These are phyloP conservation scores for Halocynthia aurantium DNA, from an alignment of 23 tunicate genomes.

Conservation along the genomic window DNA sequence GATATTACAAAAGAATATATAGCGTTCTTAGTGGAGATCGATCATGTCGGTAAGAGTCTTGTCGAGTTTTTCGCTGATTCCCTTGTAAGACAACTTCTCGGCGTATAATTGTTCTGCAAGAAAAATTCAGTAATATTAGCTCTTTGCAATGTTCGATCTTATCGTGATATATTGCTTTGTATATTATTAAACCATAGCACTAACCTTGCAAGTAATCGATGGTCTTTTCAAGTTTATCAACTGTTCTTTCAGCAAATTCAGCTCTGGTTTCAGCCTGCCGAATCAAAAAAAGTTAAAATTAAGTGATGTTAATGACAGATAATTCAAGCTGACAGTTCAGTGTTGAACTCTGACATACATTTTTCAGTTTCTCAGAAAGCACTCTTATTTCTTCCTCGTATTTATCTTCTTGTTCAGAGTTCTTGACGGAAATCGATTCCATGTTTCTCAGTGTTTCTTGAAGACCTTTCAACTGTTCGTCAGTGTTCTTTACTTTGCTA, in stretches of 20 bases:
- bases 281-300: too few species aligned
- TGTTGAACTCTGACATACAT: constrained; percentile 31
- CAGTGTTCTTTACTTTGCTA: constrained; percentile 75
- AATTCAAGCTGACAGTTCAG: not conserved
- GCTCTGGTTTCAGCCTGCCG: constrained; percentile 95
- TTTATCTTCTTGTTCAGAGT: constrained; percentile 94
- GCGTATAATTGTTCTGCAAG: constrained; percentile 79
- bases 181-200: not conserved
- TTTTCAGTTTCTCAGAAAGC: constrained; percentile 86
- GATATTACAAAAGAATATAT: not conserved
- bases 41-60: constrained; percentile 98
- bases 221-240: constrained; percentile 94
- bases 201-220: constrained; percentile 93
- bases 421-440: constrained; percentile 76
- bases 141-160: not conserved
- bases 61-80: constrained; percentile 97
- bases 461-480: constrained; percentile 71
- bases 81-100: constrained; percentile 88
- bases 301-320: not conserved
- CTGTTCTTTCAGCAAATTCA: constrained; percentile 98
- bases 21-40: constrained; percentile 41
- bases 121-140: not conserved
- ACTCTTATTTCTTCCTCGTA: constrained; percentile 89
- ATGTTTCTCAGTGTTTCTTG: constrained; percentile 69
- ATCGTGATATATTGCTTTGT: not conserved